Evolutionary conservation across 1,140 invertebrate species (phyloP), one percentile per base, ranked within the genome.

Genomic region (Reticulitermes speratus): DNA sequence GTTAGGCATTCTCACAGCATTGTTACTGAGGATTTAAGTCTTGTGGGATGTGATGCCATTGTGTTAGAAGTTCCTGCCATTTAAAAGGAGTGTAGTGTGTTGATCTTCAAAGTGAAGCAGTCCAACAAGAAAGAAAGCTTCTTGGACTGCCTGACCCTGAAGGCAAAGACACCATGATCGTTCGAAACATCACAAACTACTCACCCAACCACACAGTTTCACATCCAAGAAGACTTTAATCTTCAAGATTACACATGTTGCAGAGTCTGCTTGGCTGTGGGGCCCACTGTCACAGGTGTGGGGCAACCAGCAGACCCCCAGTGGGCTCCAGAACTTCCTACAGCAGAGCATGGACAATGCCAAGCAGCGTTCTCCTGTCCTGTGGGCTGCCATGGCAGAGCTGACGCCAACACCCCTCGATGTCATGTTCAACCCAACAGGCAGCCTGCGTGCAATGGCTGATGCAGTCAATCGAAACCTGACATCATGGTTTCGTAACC

Each of bases 351-450:
- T 94, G 87, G 65, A 90, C 89, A 87, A 89, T 88, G 55, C 89
- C 87, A 84, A 86, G 87, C 85, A 89, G 85, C 87, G 90, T 90
- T 38, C 90, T 89, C 69, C 91, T 91, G 83, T 93, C 2, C 89
- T 95, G 44, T 96, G 95, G 94, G 95, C 96, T 0, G 93, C 95
- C 3, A 97, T 97, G 96, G 95, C 95, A 0, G 95, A 97, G 90
- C 92, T 96, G 45, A 97, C 96, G 0, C 96, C 96, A 2, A 93
- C 92, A 30, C 92, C 94, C 0, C 90, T 95, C 59, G 95, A 96
- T 86, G 91, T 96, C 69, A 90, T 96, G 16, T 92, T 96, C 83
- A 91, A 92, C 75, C 89, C 92, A 11, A 91, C 92, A 25, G 90
- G 94, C 14, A 95, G 95, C 16, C 89, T 97, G 30, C 90, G 96